Conservation (phyloP, 2,888 invertebrate species). For the Altica lythri region DNA sequence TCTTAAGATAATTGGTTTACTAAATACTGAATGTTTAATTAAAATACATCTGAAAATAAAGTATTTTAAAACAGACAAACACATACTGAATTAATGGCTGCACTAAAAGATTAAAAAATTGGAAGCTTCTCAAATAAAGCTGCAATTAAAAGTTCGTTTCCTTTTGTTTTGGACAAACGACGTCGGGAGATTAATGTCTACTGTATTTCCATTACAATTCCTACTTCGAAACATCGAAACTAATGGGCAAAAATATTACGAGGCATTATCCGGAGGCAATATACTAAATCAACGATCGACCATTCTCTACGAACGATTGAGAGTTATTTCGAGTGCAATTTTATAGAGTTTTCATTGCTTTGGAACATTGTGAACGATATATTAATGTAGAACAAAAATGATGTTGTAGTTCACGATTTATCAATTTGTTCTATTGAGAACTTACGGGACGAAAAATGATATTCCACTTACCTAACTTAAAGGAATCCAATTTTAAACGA, state of each 20-base stretch:
- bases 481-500: too few relatives aligned
- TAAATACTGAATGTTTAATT: too few relatives aligned
- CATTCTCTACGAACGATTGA: background rate
- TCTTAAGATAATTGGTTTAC: too few relatives aligned
- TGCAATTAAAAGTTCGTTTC: slow-evolving; percentile 23
- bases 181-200: slow-evolving; percentile 15
- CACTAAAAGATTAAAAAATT: slow-evolving; percentile 18
- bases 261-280: background rate
- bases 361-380: background rate
- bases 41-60: too few relatives aligned
- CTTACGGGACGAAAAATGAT: too few relatives aligned
- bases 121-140: slow-evolving; percentile 19
- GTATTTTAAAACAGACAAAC: too few relatives aligned
- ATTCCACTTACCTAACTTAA: too few relatives aligned
- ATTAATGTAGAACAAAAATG: too few relatives aligned
- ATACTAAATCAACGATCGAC: slow-evolving; percentile 5
- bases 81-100: slow-evolving; percentile 13
- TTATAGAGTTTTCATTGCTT: slow-evolving; percentile 4
- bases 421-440: too few relatives aligned
- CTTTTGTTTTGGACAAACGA: slow-evolving; percentile 1
- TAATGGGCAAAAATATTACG: slow-evolving; percentile 9
- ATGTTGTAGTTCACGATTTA: too few relatives aligned
- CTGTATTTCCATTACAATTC: slow-evolving; percentile 16
- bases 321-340: background rate
- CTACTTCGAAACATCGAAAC: slow-evolving; percentile 5